Percentiles rank a stretch among this genome's conserved stretches.
Conservation (phyloP, 2,113 vertebrate species). For the Lophotis ruficrista region DNA sequence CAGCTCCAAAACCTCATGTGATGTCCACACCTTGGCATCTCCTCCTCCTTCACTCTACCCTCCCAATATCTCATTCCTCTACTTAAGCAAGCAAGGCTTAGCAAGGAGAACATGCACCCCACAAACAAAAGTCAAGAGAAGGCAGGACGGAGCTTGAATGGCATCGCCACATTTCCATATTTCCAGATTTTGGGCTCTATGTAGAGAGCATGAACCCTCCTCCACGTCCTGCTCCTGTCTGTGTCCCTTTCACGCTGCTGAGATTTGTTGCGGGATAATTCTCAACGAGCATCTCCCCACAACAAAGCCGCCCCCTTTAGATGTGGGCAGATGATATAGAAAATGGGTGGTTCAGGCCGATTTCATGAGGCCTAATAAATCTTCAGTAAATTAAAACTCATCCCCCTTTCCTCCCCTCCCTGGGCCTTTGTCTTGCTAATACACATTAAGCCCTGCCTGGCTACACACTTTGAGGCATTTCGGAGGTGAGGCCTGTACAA, state of each 20-base stretch:
- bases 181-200: slow-evolving; percentile 64
- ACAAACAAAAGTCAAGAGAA: background rate
- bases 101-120: background rate
- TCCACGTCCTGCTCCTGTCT: slow-evolving; percentile 16
- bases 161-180: slow-evolving; percentile 20
- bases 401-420: slow-evolving; percentile 69
- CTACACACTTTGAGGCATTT: slow-evolving; percentile 81
- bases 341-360: slow-evolving; percentile 77
- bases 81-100: background rate
- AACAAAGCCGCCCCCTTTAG: slow-evolving; percentile 73
- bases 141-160: background rate
- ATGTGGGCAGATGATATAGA: slow-evolving; percentile 76
- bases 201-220: slow-evolving; percentile 11
- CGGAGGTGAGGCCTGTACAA: slow-evolving; percentile 76
- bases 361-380: slow-evolving; percentile 86
- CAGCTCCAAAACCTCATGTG: background rate
- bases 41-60: background rate
- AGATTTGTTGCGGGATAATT: slow-evolving; percentile 80
- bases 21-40: background rate
- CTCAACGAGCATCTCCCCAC: slow-evolving; percentile 67
- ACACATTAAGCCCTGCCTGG: slow-evolving; percentile 80
- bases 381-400: slow-evolving; percentile 83
- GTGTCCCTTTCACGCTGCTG: slow-evolving; percentile 21
- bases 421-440: slow-evolving; percentile 82
- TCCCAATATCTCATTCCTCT: background rate